Conservation (phyloP, 2,888 invertebrate species). For the Merodon equestris region DNA sequence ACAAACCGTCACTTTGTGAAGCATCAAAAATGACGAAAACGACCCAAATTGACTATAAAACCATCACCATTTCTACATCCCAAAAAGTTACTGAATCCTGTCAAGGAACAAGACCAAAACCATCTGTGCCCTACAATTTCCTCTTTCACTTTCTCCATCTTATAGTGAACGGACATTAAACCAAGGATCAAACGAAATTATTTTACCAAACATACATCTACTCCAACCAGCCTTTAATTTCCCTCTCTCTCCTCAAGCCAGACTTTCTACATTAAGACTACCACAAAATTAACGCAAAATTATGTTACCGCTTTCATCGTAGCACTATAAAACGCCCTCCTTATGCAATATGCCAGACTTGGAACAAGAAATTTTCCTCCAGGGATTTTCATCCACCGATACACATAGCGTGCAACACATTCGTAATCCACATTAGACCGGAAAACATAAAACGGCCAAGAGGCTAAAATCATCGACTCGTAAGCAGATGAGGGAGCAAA, state of each 20-base stretch:
- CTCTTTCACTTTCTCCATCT: constrained; percentile 15
- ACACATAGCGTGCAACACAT: constrained; percentile 7
- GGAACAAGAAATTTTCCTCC: constrained; percentile 36
- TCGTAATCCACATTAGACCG: constrained; percentile 37
- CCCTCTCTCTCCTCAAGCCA: not conserved
- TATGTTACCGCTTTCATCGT: constrained; percentile 44
- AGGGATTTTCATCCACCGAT: constrained; percentile 35
- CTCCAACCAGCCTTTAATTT: constrained; percentile 8
- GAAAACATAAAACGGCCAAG: constrained; percentile 51
- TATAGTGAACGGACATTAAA: constrained; percentile 30
- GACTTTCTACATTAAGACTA: constrained; percentile 8
- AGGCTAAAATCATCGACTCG: constrained; percentile 59
- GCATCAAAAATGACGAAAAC: too few species aligned
- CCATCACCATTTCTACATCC: not conserved
- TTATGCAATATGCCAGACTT: constrained; percentile 12
- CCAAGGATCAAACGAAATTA: constrained; percentile 43
- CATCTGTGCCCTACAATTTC: constrained; percentile 27
- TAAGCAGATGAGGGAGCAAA: constrained; percentile 41
- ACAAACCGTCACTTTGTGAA: too few species aligned
- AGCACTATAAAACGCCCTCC: constrained; percentile 45
- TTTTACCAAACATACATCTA: constrained; percentile 43
- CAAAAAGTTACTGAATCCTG: constrained; percentile 3
- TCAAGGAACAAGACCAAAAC: constrained; percentile 9
- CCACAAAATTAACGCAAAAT: constrained; percentile 60
- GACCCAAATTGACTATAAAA: too few species aligned